Base-by-base conservation (phyloP, 92 coral and sea anemone species). In the Epizoanthus fatuus region DNA sequence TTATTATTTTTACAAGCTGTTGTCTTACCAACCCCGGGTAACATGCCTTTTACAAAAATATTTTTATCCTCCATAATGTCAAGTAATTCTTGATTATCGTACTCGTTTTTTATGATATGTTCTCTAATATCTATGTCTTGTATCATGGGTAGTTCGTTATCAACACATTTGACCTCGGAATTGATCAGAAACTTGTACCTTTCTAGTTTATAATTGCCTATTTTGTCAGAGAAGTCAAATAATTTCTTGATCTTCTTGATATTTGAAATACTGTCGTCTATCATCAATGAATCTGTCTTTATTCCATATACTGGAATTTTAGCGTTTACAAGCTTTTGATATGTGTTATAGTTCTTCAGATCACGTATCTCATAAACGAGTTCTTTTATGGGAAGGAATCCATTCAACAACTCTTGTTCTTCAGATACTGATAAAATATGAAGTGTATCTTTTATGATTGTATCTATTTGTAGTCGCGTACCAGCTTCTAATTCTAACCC, bases 241-340 rank as follows among this genome's bases (percentile, higher is more conserved):
- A 77, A 4, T 5, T 15, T 4, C 40, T 29, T 32, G 8, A 74
- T 42, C 44, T 29, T 74, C 22, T 78, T 78, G 1, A 78, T 8
- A n/a, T 78, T 78, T 4, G 7, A 4, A 5, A 13, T 3, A 60
- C 3, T 78, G 12, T 78, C 71, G 10, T 20, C 14, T 15, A 62
- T 78, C 58, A 78, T n/a, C n/a, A 78, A 7, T 40, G 72, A 62
- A 78, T 78, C 83, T 15, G 83, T 78, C 13, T 78, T 78, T 0
- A 78, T 78, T 39, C 83, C 72, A 17, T 4, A 14, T 13, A 78
- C 83, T 60, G 15, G 70, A 0, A 32, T 59, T 39, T 57, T 10
- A 0, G 69, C 14, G 4, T 59, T 8, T 0, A 32, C 17, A 0
- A 67, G 73, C 25, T 19, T 32, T 13, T 32, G 19, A 19, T 75